phyloP scores from a whole-genome alignment of 1,140 invertebrate genomes.

The Zeugodacus cucurbitae region DNA sequence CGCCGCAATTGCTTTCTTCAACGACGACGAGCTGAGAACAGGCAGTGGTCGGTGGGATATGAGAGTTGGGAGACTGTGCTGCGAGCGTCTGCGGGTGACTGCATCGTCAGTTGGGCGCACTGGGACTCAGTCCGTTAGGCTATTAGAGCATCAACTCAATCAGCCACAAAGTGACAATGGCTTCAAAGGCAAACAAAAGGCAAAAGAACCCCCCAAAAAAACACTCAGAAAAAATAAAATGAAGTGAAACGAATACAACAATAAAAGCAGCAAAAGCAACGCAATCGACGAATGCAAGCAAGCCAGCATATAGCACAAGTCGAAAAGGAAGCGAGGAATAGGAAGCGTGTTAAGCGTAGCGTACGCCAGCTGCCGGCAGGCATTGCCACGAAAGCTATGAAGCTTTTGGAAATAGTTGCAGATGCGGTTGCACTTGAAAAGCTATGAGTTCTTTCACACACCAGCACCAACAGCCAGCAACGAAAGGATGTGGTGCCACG shows the following conservation, averaged over 20 bases:
- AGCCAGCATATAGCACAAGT: background rate
- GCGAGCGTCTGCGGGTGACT: background rate
- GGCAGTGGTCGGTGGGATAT: background rate
- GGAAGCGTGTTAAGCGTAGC: conserved; percentile 14
- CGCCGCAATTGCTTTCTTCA: background rate
- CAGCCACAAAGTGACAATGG: conserved; percentile 37
- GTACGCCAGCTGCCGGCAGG: background rate
- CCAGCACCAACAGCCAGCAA: too few relatives aligned
- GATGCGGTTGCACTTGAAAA: conserved; percentile 24
- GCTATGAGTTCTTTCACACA: background rate
- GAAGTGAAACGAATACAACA: background rate
- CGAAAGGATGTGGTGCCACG: background rate
- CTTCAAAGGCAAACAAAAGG: background rate
- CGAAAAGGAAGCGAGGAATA: conserved; percentile 22
- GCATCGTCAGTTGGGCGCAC: too few relatives aligned
- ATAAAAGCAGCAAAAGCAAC: background rate
- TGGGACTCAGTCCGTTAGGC: background rate
- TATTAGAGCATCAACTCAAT: conserved; percentile 32
- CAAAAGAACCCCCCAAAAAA: background rate
- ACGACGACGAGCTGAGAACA: background rate
- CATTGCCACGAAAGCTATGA: background rate
- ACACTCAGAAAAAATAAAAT: background rate
- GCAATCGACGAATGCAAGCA: background rate
- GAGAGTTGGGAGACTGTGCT: background rate
- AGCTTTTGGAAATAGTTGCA: conserved; percentile 30